A percentile compares a stretch with the other conserved stretches of the same genome.
These are phyloP conservation scores for Chelonus insularis DNA, from an alignment of 1,140 invertebrate genomes.

Conservation along the genomic window DNA sequence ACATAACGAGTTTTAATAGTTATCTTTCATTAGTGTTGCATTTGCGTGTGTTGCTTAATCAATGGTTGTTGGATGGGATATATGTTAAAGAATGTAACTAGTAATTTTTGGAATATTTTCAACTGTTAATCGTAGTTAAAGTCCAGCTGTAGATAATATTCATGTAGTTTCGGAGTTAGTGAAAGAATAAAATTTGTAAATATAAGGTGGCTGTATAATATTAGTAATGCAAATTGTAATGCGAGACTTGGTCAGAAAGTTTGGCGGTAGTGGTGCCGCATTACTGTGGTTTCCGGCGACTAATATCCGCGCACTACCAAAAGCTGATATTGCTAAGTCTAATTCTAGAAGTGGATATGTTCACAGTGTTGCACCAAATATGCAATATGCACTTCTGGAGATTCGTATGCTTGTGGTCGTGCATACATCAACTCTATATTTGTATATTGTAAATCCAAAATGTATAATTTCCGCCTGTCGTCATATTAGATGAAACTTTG, in stretches of 20 bases:
- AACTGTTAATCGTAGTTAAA: no score
- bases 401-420: conserved; percentile 2
- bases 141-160: no score
- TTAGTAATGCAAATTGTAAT: conserved; percentile 31
- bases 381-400: conserved; percentile 15
- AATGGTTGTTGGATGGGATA: conserved; percentile 5
- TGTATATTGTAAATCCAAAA: neutral
- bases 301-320: conserved; percentile 22
- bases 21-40: neutral
- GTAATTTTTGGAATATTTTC: conserved; percentile 6
- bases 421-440: conserved; percentile 4
- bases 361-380: conserved; percentile 15
- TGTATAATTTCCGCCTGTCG: neutral
- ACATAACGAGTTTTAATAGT: neutral
- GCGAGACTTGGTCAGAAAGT: conserved; percentile 11
- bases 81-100: neutral
- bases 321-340: conserved; percentile 30
- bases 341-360: conserved; percentile 29
- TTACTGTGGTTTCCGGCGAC: conserved; percentile 28
- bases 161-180: conserved; percentile 5
- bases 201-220: neutral
- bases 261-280: neutral
- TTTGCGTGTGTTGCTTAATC: conserved; percentile 16
- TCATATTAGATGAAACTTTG: neutral
- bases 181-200: neutral